Percentiles rank a stretch among this genome's conserved stretches.
Conservation (phyloP, 2,888 invertebrate genomes). For the Catocala nupta region DNA sequence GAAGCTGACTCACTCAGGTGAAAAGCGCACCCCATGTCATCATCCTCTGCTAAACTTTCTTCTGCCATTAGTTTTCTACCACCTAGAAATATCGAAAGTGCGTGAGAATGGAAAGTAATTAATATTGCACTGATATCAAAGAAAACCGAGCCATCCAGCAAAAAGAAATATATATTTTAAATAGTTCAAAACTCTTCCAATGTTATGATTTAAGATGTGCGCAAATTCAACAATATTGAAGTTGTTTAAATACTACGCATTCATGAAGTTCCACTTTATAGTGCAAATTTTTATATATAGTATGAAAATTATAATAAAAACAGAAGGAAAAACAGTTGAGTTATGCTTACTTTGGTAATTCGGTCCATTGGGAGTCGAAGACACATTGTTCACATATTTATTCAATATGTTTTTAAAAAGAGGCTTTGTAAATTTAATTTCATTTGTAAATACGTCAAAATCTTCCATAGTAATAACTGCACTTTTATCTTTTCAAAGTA, state of each 20-base stretch:
- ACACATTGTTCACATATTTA: slow-evolving; percentile 72
- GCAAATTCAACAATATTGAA: too few species aligned
- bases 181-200: too few species aligned
- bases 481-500: slow-evolving; percentile 6
- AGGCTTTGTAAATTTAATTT: slow-evolving; percentile 75
- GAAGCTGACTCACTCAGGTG: slow-evolving; percentile 80
- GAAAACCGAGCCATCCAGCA: too few species aligned
- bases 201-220: too few species aligned
- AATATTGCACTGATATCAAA: too few species aligned
- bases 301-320: neutral
- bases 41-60: slow-evolving; percentile 66
- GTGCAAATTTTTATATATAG: too few species aligned
- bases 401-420: slow-evolving; percentile 71
- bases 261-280: too few species aligned
- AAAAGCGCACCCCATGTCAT: slow-evolving; percentile 74
- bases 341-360: slow-evolving; percentile 80
- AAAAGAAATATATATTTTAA: neutral
- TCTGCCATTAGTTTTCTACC: slow-evolving; percentile 77
- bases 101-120: neutral
- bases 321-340: slow-evolving; percentile 3
- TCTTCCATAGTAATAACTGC: slow-evolving; percentile 71
- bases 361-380: slow-evolving; percentile 73
- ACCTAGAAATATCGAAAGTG: slow-evolving; percentile 58
- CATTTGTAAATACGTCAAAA: slow-evolving; percentile 80
- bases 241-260: too few species aligned